These are phyloP conservation scores for Nycticorax nycticorax DNA, from an alignment of 2,113 vertebrate genomes.

Conservation along the genomic window DNA sequence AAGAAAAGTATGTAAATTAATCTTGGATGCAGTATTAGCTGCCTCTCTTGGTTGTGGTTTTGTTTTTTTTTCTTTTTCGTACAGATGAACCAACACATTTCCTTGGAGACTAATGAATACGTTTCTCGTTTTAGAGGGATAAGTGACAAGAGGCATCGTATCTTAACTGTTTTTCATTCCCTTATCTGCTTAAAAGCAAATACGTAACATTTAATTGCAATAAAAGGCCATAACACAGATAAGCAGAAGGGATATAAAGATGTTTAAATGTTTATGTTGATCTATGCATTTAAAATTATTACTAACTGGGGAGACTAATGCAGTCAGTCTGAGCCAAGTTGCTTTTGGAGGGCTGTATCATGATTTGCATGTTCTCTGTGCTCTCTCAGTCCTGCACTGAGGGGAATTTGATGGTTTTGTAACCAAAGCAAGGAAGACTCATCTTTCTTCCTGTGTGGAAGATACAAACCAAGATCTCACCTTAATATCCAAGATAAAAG, in stretches of 20 bases:
- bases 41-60: not conserved
- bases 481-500: not conserved
- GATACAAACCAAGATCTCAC: not conserved
- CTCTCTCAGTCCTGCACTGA: not conserved
- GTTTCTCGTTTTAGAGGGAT: not conserved
- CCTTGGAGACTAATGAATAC: not conserved
- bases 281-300: not conserved
- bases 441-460: not conserved
- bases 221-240: not conserved
- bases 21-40: not conserved
- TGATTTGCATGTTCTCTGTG: not conserved
- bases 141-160: not conserved
- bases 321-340: not conserved
- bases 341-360: not conserved
- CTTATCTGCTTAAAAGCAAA: not conserved
- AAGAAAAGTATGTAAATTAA: not conserved
- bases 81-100: not conserved
- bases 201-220: not conserved
- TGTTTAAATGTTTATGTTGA: not conserved
- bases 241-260: not conserved
- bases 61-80: not conserved
- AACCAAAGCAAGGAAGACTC: not conserved
- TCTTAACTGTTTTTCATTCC: not conserved
- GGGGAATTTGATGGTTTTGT: not conserved
- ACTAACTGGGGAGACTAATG: not conserved